Evolutionary conservation across 2,888 invertebrate genomes (phyloP), one percentile per base, ranked within the genome.

Genomic region (Napeogenes inachia): DNA sequence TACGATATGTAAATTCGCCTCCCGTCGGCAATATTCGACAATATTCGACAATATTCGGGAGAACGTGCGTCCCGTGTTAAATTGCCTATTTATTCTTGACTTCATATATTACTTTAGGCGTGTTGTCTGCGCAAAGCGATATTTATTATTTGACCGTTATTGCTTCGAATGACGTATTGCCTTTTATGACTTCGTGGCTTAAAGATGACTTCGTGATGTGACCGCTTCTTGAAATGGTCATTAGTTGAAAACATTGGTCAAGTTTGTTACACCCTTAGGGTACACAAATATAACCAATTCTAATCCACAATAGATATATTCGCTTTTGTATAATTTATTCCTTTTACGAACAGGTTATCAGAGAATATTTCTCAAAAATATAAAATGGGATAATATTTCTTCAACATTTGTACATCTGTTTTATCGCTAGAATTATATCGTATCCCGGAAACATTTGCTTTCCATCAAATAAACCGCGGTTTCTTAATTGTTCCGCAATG

Each of bases 41-140:
- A 87, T 89, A 89, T 89, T 91, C 90, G 87, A 84, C 85, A 82
- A 87, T 89, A 85, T 87, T 88, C 89, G 87, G 84, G 69, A 71
- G 82, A 75, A 91, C 91, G 91, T 91, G 91, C 79, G 89, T 77
- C 79, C 80, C 83, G 79, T 80, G 84, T 87, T 85, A 89, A 91
- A 91, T 90, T 87, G 91, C 90, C 91, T 91, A 89, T 91, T 91
- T 91, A 91, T 91, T 89, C 91, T 88, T 89, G 86, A 91, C 89
- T 90, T 91, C 91, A 91, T 91, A 91, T 90, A 91, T 91, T 91
- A 91, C 90, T 89, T 88, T 89, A 85, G 87, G 89, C 85, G 82
- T 88, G 89, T 89, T 90, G 90, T 90, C 90, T 90, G 88, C 83
- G 86, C 87, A 89, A 90, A 90, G 84, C 85, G 82, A 88, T 89